Evolutionary conservation across 2,797 vertebrate genomes (phyloP).

Genomic region (Botia kubotai): DNA sequence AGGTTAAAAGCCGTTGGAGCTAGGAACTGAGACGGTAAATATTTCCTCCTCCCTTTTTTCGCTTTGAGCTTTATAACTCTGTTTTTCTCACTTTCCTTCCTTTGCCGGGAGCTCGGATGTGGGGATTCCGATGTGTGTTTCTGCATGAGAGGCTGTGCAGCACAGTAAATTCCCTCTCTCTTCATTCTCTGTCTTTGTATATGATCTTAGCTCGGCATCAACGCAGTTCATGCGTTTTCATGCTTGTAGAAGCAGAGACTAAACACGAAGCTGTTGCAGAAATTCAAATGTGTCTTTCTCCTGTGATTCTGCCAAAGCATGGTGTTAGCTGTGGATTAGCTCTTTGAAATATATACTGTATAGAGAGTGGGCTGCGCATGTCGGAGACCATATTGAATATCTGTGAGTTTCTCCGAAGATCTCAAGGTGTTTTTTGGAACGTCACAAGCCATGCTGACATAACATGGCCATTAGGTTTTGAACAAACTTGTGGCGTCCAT

Average conservation of each 20-base stretch:
- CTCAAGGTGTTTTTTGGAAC: background rate
- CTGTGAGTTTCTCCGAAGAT: background rate
- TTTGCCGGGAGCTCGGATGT: slow-evolving; percentile 38
- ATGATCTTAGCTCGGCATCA: slow-evolving; percentile 23
- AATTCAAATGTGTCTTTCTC: background rate
- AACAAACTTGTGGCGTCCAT: too few relatives aligned
- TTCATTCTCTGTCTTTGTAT: slow-evolving; percentile 5
- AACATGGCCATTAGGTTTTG: too few relatives aligned
- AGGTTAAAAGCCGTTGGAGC: slow-evolving; percentile 65
- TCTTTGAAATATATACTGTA: background rate
- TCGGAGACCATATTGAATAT: background rate
- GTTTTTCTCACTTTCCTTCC: slow-evolving; percentile 25
- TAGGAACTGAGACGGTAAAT: slow-evolving; percentile 75
- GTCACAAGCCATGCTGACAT: too few relatives aligned
- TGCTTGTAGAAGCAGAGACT: slow-evolving; percentile 58
- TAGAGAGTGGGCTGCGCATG: background rate
- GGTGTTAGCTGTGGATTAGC: background rate
- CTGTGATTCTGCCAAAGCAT: background rate
- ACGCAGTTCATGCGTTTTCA: slow-evolving; percentile 60
- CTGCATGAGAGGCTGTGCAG: slow-evolving; percentile 47
- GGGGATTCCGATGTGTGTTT: slow-evolving; percentile 49
- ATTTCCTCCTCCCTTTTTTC: slow-evolving; percentile 58
- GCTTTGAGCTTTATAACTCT: slow-evolving; percentile 46
- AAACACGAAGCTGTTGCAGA: slow-evolving; percentile 54
- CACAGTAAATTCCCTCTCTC: slow-evolving; percentile 42